phyloP scores from a whole-genome alignment of 2,113 vertebrate species.

The Junco hyemalis region DNA sequence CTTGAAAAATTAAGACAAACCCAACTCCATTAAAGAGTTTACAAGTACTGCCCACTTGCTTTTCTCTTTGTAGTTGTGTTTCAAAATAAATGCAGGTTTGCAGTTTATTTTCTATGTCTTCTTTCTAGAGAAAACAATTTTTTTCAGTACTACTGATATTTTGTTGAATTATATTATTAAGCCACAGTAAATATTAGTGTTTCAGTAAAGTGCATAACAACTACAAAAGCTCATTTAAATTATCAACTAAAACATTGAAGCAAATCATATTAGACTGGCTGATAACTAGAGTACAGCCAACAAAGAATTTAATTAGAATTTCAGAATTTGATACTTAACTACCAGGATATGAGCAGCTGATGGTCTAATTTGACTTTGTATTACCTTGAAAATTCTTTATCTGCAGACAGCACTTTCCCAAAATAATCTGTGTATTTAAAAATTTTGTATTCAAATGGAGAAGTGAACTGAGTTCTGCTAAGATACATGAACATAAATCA shows the following conservation, averaged over 20 bases:
- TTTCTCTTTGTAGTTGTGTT: background rate
- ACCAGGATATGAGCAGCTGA: background rate
- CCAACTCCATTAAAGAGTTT: background rate
- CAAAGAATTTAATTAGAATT: conserved; percentile 30
- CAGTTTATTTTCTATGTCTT: background rate
- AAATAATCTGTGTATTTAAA: background rate
- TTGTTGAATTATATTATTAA: background rate
- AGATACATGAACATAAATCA: background rate
- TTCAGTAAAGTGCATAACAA: background rate
- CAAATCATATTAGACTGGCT: conserved; percentile 5
- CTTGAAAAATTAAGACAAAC: background rate
- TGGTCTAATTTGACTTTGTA: background rate
- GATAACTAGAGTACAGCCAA: background rate
- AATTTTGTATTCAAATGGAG: background rate
- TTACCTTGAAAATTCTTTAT: conserved; percentile 6
- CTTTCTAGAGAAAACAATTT: background rate
- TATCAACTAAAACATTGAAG: background rate
- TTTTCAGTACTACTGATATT: background rate
- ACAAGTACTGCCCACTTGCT: background rate
- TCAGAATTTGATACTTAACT: background rate
- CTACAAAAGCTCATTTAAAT: background rate
- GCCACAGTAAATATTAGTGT: background rate
- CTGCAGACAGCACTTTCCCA: background rate
- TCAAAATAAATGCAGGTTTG: background rate
- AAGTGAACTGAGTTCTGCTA: background rate